A percentile compares a stretch with the other conserved stretches of the same genome.
phyloP scores from a whole-genome alignment of 2,797 vertebrate species.

The Lates japonicus region DNA sequence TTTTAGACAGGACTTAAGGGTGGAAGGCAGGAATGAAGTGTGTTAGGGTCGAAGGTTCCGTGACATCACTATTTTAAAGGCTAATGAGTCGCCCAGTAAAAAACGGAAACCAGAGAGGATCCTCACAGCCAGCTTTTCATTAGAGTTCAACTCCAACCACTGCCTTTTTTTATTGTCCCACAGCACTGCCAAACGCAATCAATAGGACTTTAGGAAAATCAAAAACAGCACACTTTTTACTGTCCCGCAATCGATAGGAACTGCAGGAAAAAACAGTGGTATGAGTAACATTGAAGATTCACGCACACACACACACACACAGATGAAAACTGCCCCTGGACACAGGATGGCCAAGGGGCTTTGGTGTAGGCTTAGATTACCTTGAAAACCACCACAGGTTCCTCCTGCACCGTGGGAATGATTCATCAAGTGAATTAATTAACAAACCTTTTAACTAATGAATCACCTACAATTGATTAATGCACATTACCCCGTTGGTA shows the following conservation, averaged over 20 bases:
- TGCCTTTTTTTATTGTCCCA: slow-evolving; percentile 69
- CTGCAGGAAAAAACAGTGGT: slow-evolving; percentile 66
- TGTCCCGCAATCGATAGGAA: slow-evolving; percentile 73
- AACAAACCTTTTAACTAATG: slow-evolving; percentile 77
- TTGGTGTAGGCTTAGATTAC: slow-evolving; percentile 61
- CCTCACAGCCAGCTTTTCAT: slow-evolving; percentile 71
- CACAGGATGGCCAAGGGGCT: slow-evolving; percentile 56
- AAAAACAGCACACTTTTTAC: slow-evolving; percentile 78
- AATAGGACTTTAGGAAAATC: slow-evolving; percentile 81
- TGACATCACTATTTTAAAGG: slow-evolving; percentile 73
- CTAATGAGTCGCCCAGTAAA: slow-evolving; percentile 53
- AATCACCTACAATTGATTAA: slow-evolving; percentile 83
- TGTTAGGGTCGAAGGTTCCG: slow-evolving; percentile 66
- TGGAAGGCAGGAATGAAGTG: slow-evolving; percentile 70
- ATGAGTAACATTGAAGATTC: slow-evolving; percentile 59
- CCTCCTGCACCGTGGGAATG: slow-evolving; percentile 68
- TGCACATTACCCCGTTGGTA: slow-evolving; percentile 65
- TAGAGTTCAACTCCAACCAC: slow-evolving; percentile 48
- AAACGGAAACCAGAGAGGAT: slow-evolving; percentile 45
- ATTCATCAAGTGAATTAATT: slow-evolving; percentile 80
- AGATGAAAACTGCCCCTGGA: slow-evolving; percentile 47
- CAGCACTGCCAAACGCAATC: slow-evolving; percentile 73
- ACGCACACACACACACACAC: slow-evolving; percentile 4
- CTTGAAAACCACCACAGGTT: slow-evolving; percentile 62
- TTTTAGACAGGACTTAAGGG: slow-evolving; percentile 55